These are phyloP conservation scores for Melopsittacus undulatus DNA, from an alignment of 2,797 vertebrate genomes.

Conservation along the genomic window DNA sequence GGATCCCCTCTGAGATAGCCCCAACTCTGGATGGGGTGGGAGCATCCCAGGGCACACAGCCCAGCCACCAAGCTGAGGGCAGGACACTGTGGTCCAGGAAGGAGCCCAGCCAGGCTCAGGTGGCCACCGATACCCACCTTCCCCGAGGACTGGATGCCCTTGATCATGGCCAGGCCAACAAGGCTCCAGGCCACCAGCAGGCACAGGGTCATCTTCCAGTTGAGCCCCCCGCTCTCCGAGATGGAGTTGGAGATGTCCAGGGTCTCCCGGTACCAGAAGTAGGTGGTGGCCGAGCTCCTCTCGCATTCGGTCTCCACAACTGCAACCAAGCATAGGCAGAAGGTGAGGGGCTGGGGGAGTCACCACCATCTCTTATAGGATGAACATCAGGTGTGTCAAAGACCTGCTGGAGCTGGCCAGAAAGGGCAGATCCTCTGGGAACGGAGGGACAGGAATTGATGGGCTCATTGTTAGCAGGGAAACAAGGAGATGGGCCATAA, in stretches of 20 bases:
- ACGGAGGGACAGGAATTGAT: not conserved
- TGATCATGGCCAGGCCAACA: constrained; percentile 94
- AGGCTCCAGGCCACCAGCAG: constrained; percentile 93
- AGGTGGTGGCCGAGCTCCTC: constrained; percentile 96
- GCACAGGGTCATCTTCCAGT: constrained; percentile 97
- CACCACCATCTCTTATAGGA: rapidly evolving
- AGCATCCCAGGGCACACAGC: not conserved
- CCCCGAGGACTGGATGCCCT: constrained; percentile 96
- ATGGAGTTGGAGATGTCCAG: constrained; percentile 95
- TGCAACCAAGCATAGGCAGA: constrained; percentile 56
- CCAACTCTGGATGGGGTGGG: not conserved
- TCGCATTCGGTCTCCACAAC: constrained; percentile 93
- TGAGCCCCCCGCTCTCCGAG: constrained; percentile 91
- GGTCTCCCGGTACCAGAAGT: constrained; percentile 96
- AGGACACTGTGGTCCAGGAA: not conserved
- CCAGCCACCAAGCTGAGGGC: not conserved
- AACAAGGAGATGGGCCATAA: not conserved
- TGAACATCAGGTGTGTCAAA: not conserved
- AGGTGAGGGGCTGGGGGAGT: not conserved
- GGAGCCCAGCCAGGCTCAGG: not conserved
- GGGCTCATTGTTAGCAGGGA: not conserved
- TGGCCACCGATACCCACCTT: constrained; percentile 79
- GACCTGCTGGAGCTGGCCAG: not conserved
- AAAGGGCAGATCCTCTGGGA: not conserved
- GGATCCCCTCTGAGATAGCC: not conserved